Conservation (phyloP, 2,113 vertebrate genomes). For the Scatophagus argus region DNA sequence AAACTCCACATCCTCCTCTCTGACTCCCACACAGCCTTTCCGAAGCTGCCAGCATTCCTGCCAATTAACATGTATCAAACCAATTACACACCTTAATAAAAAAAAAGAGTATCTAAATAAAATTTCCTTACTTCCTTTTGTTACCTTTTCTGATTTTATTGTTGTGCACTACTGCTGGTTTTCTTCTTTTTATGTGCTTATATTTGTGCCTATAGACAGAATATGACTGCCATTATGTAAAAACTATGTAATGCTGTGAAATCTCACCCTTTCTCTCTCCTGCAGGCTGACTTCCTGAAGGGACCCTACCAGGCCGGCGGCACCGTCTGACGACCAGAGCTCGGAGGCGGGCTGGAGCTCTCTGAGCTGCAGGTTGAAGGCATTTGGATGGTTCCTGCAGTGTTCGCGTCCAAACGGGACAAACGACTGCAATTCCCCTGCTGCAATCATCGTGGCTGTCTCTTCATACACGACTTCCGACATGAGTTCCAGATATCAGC, state of each 20-base stretch:
- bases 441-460: constrained; percentile 98
- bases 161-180: not conserved
- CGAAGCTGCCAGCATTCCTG: constrained; percentile 96
- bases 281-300: constrained; percentile 97
- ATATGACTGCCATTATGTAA: not conserved
- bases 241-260: not conserved
- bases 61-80: too few species aligned
- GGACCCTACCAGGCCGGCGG: constrained; percentile 94
- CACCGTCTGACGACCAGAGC: constrained; percentile 96
- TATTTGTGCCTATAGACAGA: too few species aligned
- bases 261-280: constrained; percentile 89
- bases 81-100: too few species aligned
- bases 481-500: constrained; percentile 99
- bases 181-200: not conserved
- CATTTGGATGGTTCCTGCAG: constrained; percentile 96
- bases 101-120: too few species aligned
- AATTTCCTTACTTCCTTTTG: not conserved
- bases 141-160: too few species aligned
- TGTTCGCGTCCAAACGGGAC: constrained; percentile 96
- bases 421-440: constrained; percentile 98
- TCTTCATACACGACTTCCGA: constrained; percentile 98
- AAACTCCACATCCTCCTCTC: constrained; percentile 90
- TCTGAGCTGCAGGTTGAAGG: constrained; percentile 95
- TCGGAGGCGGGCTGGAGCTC: constrained; percentile 97
- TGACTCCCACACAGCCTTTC: constrained; percentile 86